phyloP scores from a whole-genome alignment of 2,888 invertebrate species.

The Torymus auratus region DNA sequence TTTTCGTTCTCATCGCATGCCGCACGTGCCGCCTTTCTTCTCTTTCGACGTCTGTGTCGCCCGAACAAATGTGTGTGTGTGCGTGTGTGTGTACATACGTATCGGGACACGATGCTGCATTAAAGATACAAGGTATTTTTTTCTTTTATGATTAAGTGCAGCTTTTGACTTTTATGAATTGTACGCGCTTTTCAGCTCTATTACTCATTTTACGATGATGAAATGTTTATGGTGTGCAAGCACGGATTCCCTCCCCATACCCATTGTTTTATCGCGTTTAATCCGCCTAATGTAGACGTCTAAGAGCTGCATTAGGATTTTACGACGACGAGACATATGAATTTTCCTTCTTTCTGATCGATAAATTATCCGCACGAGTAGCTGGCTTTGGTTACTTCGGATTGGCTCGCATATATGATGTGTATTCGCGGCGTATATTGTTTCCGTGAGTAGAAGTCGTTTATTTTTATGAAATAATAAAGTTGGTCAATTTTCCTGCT shows the following conservation, averaged over 20 bases:
- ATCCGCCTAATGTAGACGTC: slow-evolving; percentile 22
- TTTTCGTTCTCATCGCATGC: neutral
- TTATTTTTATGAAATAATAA: neutral
- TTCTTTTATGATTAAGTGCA: slow-evolving; percentile 10
- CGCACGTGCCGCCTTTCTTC: no score
- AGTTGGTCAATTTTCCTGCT: neutral
- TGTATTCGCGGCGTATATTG: neutral
- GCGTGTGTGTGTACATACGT: neutral
- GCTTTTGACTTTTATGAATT: slow-evolving; percentile 19
- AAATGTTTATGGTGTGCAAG: slow-evolving; percentile 19
- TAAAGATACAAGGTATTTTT: neutral
- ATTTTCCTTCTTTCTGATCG: slow-evolving; percentile 8
- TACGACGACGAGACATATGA: neutral
- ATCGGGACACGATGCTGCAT: neutral
- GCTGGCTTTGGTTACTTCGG: no score
- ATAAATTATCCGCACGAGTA: neutral
- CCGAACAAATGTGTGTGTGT: neutral
- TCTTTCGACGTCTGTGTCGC: no score
- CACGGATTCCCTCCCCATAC: neutral
- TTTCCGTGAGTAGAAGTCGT: neutral
- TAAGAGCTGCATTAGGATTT: slow-evolving; percentile 21
- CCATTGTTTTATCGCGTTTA: slow-evolving; percentile 21
- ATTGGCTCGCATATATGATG: no score
- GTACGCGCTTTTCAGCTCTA: neutral
- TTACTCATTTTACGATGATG: slow-evolving; percentile 29